Evolutionary conservation across 1,140 invertebrate genomes (phyloP), one percentile per base, ranked within the genome.

Genomic region (Halesus radiatus): DNA sequence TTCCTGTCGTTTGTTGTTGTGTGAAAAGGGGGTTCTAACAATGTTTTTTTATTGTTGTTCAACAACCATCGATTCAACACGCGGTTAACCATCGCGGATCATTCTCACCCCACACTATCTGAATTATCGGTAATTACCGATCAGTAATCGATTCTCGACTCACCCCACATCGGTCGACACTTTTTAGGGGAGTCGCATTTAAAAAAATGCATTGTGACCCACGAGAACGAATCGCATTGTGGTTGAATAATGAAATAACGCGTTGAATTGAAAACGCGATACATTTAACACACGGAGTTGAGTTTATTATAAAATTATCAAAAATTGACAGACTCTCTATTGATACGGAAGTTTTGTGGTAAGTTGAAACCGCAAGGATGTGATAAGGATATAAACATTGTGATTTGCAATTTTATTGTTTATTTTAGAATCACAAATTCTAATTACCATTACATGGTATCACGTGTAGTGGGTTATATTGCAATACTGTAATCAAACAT

Each of bases 61-160:
- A 60, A 75, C 73, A 60, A 60, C 1, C 72, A 74, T 54, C 53
- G 58, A 53, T 82, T 75, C 29, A 81, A 79, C 62, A 50, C 72
- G 54, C 50, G 76, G 64, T 70, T 62, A 81, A 62, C 74, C 74
- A 64, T 64, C 37, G 15, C 60, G 62, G 52, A 70, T 62, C 15
- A 64, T 53, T 76, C 74, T 64, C 74, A 76, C 76, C 76, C 60
- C 60, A 10, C 10, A 76, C 45, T 23, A 81, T 76, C 23, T 72
- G 58, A 60, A 82, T 79, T 82, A 82, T 82, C 78, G 81, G 74
- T 80, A 80, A 82, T 82, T 80, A 75, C 81, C 81, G 77, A 82
- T 82, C 58, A 75, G 70, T 80, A 70, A 73, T 80, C 74, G 73
- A 82, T 82, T 80, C n/a, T 29, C 15, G 45, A 15, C 52, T 62